Conservation (phyloP, 2,113 vertebrate species). For the Limnothrissa miodon region DNA sequence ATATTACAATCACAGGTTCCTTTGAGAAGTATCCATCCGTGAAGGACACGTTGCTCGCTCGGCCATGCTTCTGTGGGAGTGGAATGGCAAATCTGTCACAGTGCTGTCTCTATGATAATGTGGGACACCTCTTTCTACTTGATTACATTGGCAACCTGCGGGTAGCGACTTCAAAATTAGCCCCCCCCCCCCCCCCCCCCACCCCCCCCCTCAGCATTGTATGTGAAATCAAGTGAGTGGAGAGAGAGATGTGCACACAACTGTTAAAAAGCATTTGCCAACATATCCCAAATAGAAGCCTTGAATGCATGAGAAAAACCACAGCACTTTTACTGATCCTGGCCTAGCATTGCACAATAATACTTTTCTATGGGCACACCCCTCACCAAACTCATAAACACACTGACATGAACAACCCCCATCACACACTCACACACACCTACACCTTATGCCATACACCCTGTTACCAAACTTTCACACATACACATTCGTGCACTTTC, state of each 20-base stretch:
- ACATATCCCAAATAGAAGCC: not conserved
- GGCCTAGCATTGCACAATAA: not conserved
- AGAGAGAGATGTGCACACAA: not conserved
- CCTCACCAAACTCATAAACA: not conserved
- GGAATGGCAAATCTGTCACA: slow-evolving; percentile 21
- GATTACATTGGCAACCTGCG: slow-evolving; percentile 23
- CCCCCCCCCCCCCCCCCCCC: slow-evolving; percentile 28
- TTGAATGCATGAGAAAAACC: not conserved
- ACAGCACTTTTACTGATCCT: not conserved
- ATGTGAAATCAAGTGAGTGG: not conserved
- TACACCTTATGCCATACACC: no score
- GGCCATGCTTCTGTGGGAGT: slow-evolving; percentile 19
- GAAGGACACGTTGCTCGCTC: not conserved
- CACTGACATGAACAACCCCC: no score
- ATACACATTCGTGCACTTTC: no score
- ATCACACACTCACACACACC: no score
- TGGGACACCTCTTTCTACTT: slow-evolving; percentile 28
- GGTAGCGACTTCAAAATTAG: slow-evolving; percentile 30
- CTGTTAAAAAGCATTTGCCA: slow-evolving; percentile 3
- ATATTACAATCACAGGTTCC: slow-evolving; percentile 36
- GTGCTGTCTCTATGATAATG: slow-evolving; percentile 12
- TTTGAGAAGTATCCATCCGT: not conserved
- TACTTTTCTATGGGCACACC: not conserved
- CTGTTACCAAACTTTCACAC: no score
- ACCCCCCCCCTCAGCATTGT: not conserved